Base-by-base conservation (phyloP, 1,140 invertebrate species). In the Dreissena rostriformis region DNA sequence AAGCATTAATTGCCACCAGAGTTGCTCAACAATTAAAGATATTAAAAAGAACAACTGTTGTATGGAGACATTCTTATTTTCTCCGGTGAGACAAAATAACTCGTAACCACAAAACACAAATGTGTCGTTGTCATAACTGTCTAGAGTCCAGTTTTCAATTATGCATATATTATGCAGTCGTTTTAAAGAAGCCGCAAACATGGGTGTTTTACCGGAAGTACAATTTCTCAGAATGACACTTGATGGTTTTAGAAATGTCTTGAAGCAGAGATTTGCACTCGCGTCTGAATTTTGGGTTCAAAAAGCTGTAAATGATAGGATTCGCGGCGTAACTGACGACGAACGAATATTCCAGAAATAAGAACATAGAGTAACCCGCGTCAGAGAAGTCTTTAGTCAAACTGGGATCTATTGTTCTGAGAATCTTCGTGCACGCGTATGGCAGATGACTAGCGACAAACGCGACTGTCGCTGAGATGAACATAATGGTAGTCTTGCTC, bases 241-340 rank as follows among this genome's bases (percentile, higher is more conserved):
- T 81, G 55, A 81, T 61, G 11, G 79, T 61, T 66, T 49, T 73
- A 7, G 57, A 72, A 65, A 81, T 22, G 8, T 55, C 57, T 10
- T 61, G 2, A 26, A 82, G 39, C n/a, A 82, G 63, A 26, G 26
- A 29, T 75, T 67, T 72, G 66, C 80, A 82, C 29, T 82, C 80
- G 67, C 70, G 61, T 10, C 80, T 55, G 68, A 52, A 82, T 66
- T 75, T 82, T 67, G 71, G 71, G 73, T 82, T 82, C 29, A 82
- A 11, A 39, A 75, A 82, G 52, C 80, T 66, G 65, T 82, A 82
- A 75, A 82, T 82, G 39, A 82, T 53, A 29, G 80, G 80, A 73
- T 82, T 82, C 2, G 53, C 72, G 24, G 28, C 80, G 49, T 82
- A 82, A 24, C 80, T 82, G 7, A 82, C 39, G 12, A 74, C 63